Conservation (phyloP, 2,113 vertebrate species). For the Apteryx owenii region DNA sequence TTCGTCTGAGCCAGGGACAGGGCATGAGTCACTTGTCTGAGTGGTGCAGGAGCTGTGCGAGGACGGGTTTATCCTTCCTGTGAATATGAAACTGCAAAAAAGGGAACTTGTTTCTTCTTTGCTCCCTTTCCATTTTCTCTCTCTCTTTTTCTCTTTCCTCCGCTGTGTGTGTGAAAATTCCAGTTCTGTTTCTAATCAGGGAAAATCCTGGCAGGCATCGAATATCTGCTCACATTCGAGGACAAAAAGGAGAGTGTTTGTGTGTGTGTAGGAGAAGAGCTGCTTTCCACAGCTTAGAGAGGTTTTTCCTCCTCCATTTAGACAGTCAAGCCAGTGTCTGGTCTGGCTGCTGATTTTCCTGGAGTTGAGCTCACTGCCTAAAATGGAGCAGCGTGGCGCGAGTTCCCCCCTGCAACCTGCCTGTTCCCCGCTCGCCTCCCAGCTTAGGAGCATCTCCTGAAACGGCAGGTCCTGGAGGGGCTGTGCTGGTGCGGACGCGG, state of each 20-base stretch:
- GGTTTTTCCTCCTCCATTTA: neutral
- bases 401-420: neutral
- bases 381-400: accelerated
- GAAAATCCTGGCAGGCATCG: neutral
- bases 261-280: neutral
- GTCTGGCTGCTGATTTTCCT: neutral
- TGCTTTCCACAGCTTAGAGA: accelerated
- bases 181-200: neutral
- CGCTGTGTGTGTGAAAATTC: neutral
- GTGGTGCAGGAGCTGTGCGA: accelerated
- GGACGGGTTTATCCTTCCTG: neutral
- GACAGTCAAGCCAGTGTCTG: neutral
- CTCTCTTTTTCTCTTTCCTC: neutral
- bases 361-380: accelerated
- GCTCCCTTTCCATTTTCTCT: neutral
- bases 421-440: neutral
- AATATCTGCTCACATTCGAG: neutral
- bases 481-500: too few species aligned
- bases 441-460: neutral
- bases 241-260: neutral
- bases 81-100: neutral
- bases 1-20: neutral
- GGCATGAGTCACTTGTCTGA: neutral
- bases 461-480: too few species aligned
- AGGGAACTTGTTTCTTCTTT: neutral